These are phyloP conservation scores for Eremobia ochroleuca DNA, from an alignment of 2,888 invertebrate genomes.

Conservation along the genomic window DNA sequence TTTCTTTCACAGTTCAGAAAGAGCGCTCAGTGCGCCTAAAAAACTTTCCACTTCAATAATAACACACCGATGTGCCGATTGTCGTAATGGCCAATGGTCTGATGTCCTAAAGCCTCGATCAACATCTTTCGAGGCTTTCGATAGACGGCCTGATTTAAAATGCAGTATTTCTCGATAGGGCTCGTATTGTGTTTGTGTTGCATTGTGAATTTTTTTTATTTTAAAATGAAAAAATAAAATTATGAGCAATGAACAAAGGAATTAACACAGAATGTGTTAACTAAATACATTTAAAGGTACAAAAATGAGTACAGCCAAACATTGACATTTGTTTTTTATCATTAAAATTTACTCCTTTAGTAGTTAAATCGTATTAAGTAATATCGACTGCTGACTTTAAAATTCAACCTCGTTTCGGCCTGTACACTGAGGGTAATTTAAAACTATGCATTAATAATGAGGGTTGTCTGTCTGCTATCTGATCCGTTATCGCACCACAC, in stretches of 20 bases:
- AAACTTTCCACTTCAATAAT: not conserved
- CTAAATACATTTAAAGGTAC: not conserved
- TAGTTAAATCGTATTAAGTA: not conserved
- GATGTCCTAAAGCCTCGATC: not conserved
- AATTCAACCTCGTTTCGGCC: conserved; percentile 35
- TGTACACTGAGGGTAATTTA: conserved; percentile 34
- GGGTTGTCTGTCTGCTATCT: conserved; percentile 11
- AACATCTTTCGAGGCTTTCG: not conserved
- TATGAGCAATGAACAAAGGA: not conserved
- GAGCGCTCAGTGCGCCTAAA: not conserved
- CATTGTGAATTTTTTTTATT: not conserved
- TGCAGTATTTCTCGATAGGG: not conserved
- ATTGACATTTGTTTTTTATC: not conserved
- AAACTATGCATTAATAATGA: conserved; percentile 50
- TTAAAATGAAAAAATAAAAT: not conserved
- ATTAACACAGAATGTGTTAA: not conserved
- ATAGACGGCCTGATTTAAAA: not conserved
- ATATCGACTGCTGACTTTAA: conserved; percentile 28
- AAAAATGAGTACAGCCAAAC: not conserved
- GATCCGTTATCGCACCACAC: conserved; percentile 10
- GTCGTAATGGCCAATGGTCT: not conserved
- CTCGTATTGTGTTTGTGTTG: not conserved
- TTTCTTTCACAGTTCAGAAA: too few relatives aligned
- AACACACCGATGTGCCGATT: not conserved
- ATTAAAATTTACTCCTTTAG: not conserved